A percentile compares a stretch with the other conserved stretches of the same genome.
phyloP scores from a whole-genome alignment of 2,797 vertebrate genomes.

The Lemur catta region DNA sequence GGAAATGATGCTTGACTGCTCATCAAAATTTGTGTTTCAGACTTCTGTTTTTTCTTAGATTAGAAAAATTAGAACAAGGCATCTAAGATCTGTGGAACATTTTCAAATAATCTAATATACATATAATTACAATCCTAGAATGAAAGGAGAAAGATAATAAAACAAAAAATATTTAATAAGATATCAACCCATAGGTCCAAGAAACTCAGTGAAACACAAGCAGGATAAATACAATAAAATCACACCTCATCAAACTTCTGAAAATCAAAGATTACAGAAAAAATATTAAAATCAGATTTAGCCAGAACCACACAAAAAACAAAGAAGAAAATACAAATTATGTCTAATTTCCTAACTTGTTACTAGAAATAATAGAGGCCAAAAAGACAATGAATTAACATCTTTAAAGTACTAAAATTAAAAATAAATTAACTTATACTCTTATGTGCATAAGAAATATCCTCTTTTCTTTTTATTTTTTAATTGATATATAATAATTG shows the following conservation, averaged over 20 bases:
- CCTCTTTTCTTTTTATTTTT: not conserved
- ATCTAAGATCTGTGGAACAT: not conserved
- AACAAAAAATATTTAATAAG: not conserved
- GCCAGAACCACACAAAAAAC: not conserved
- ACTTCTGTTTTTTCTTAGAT: not conserved
- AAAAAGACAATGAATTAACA: not conserved
- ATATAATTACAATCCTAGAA: not conserved
- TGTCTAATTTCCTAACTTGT: not conserved
- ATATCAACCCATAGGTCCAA: not conserved
- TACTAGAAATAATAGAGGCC: not conserved
- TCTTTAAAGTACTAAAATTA: not conserved
- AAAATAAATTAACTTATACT: not conserved
- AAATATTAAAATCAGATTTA: not conserved
- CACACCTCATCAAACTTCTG: not conserved
- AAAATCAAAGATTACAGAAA: not conserved
- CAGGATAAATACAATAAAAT: not conserved
- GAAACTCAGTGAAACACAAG: not conserved
- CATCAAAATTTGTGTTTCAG: not conserved
- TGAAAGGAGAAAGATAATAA: not conserved
- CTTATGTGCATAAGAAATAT: not conserved
- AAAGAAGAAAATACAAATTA: not conserved
- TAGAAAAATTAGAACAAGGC: not conserved
- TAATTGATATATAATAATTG: not conserved
- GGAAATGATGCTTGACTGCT: not conserved
- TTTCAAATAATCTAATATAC: not conserved